Percentiles rank a stretch among this genome's conserved stretches.
These are phyloP conservation scores for Synergus itoensis DNA, from an alignment of 2,888 invertebrate species.

Conservation along the genomic window DNA sequence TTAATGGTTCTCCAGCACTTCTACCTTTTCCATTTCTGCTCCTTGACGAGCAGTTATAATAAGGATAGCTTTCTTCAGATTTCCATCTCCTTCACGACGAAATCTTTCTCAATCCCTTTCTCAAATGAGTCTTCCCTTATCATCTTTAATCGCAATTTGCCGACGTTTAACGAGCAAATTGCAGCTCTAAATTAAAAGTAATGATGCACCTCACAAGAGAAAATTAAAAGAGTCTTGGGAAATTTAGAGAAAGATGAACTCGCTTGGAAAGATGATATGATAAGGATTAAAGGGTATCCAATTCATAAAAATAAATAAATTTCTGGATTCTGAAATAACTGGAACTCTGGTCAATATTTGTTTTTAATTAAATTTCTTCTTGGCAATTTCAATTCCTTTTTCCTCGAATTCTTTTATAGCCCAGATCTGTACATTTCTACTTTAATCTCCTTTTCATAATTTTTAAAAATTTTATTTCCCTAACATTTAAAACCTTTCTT, in stretches of 20 bases:
- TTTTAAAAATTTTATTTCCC: too few species aligned
- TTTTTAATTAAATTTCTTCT: too few species aligned
- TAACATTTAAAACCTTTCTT: too few species aligned
- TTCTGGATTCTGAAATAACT: too few species aligned
- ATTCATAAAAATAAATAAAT: background rate
- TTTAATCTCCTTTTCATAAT: too few species aligned
- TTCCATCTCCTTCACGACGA: background rate
- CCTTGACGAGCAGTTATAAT: background rate
- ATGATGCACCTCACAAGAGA: constrained; percentile 10
- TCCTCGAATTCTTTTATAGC: too few species aligned
- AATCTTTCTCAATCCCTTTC: background rate
- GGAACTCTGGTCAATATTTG: too few species aligned
- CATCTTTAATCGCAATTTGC: constrained; percentile 15
- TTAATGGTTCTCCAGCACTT: constrained; percentile 14
- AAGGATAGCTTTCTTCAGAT: constrained; percentile 1
- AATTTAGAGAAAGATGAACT: constrained; percentile 3
- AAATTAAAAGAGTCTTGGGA: background rate
- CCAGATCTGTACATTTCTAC: too few species aligned
- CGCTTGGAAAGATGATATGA: background rate
- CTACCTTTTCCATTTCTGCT: background rate
- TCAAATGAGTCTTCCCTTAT: constrained; percentile 23
- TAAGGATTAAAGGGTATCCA: background rate
- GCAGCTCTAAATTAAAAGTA: constrained; percentile 11
- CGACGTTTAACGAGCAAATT: constrained; percentile 13
- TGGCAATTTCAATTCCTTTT: too few species aligned